Evolutionary conservation across 2,113 vertebrate species (phyloP).

Genomic region (Electrona antarctica): DNA sequence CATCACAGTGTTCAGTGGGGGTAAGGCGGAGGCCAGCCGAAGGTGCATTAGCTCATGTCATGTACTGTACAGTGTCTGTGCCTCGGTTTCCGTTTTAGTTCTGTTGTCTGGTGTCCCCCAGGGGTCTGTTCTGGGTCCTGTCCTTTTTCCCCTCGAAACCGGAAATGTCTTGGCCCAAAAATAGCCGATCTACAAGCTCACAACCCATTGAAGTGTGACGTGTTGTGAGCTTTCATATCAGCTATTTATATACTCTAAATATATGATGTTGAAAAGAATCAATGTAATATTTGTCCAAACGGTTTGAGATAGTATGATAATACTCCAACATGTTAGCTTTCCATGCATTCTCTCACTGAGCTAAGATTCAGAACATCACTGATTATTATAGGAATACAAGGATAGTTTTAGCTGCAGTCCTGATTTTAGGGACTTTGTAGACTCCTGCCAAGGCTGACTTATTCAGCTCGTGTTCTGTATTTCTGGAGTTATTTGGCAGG

Average conservation of each 20-base stretch:
- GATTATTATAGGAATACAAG: conserved; percentile 14
- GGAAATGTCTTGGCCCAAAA: too few relatives aligned
- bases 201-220: not conserved
- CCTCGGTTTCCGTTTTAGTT: not conserved
- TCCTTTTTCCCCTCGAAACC: too few relatives aligned
- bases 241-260: not conserved
- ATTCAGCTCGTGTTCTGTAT: not conserved
- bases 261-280: conserved; percentile 24
- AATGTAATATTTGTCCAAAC: conserved; percentile 9
- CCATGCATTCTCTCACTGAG: not conserved
- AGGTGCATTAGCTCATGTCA: conserved; percentile 44
- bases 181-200: not conserved
- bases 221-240: not conserved
- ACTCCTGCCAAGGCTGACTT: not conserved
- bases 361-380: conserved; percentile 4
- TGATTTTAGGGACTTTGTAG: not conserved
- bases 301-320: conserved; percentile 14
- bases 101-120: too few relatives aligned
- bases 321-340: not conserved
- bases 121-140: too few relatives aligned
- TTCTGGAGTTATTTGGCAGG: not conserved
- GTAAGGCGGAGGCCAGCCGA: conserved; percentile 12
- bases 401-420: conserved; percentile 28
- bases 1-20: conserved; percentile 37
- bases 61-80: conserved; percentile 12